Evolutionary conservation across 2,113 vertebrate genomes (phyloP).

Genomic region (Anthoscopus minutus): DNA sequence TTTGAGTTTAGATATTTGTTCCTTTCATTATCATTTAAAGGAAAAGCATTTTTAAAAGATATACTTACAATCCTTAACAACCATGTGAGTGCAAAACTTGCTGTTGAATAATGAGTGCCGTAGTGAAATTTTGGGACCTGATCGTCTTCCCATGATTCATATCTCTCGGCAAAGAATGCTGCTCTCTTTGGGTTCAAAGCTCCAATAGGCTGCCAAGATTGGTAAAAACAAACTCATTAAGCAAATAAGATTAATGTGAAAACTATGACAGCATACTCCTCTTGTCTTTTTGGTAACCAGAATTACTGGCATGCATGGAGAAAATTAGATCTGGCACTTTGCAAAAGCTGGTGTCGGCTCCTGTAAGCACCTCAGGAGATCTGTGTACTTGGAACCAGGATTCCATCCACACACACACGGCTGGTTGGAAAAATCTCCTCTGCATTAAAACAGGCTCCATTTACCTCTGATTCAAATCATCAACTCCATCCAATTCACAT

Average conservation of each 20-base stretch:
- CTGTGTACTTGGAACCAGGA: neutral
- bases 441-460: neutral
- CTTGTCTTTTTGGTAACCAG: neutral
- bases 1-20: neutral
- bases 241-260: neutral
- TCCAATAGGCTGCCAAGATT: slow-evolving; percentile 81
- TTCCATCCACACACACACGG: accelerated
- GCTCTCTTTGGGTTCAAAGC: slow-evolving; percentile 97
- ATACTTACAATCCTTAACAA: slow-evolving; percentile 91
- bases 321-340: neutral
- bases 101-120: slow-evolving; percentile 96
- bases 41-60: neutral
- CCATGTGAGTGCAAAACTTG: slow-evolving; percentile 93
- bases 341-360: neutral
- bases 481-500: neutral
- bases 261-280: neutral
- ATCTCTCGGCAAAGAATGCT: slow-evolving; percentile 91
- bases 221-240: neutral
- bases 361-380: neutral
- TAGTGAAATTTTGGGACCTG: slow-evolving; percentile 98
- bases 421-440: neutral
- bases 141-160: slow-evolving; percentile 94
- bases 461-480: neutral
- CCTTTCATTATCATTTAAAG: neutral
- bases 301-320: neutral